phyloP scores from a whole-genome alignment of 2,797 vertebrate genomes.

The Tauraco hartlaubi region DNA sequence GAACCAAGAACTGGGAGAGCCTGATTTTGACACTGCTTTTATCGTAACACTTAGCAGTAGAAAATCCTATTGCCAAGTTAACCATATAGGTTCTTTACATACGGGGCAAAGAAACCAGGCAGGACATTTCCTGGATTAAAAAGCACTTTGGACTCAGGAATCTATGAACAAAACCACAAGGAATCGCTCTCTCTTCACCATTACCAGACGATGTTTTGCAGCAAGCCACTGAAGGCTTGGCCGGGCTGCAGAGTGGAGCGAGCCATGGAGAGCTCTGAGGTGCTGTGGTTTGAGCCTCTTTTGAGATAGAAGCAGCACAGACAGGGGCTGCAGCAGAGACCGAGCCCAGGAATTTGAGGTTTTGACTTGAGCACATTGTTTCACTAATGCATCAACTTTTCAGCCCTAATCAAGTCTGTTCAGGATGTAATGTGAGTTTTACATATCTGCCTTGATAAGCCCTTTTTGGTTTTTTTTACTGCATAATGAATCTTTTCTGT shows the following conservation, averaged over 20 bases:
- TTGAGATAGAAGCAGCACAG: background rate
- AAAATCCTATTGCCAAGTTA: background rate
- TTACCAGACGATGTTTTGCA: background rate
- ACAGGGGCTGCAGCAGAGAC: background rate
- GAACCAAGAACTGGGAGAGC: background rate
- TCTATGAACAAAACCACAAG: background rate
- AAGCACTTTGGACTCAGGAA: background rate
- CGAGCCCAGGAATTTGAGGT: background rate
- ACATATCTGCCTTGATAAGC: background rate
- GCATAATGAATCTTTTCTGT: background rate
- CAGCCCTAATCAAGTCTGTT: background rate
- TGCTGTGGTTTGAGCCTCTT: background rate
- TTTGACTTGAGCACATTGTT: background rate
- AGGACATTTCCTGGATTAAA: background rate
- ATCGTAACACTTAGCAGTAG: background rate
- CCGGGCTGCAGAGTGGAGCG: background rate
- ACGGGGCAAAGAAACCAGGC: background rate
- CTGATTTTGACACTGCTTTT: background rate
- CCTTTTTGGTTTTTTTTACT: background rate
- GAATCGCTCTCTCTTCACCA: background rate
- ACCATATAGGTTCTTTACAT: background rate
- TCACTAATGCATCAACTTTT: background rate
- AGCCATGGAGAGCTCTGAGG: background rate
- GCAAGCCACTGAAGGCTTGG: background rate
- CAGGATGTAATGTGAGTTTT: background rate